phyloP scores from a whole-genome alignment of 2,888 invertebrate species.

The Ashinkailepas kermadecensis region DNA sequence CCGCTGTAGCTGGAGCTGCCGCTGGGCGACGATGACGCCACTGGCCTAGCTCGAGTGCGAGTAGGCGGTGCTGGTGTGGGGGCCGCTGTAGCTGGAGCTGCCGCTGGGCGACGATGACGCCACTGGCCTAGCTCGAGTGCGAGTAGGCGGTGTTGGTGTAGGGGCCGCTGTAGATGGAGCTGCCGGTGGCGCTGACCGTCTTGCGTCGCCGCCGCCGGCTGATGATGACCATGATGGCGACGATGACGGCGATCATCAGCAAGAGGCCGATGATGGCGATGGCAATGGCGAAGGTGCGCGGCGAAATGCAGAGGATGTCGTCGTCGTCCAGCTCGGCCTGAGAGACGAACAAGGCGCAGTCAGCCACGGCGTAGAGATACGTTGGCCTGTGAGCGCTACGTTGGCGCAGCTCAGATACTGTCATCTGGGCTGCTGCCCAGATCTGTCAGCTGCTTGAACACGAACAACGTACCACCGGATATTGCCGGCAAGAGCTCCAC shows the following conservation, averaged over 20 bases:
- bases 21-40: conserved; percentile 39
- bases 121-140: conserved; percentile 35
- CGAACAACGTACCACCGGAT: too few species aligned
- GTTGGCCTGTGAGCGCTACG: too few species aligned
- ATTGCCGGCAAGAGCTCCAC: too few species aligned
- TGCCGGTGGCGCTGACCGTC: conserved; percentile 59
- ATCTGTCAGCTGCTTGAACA: too few species aligned
- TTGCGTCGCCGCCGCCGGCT: conserved; percentile 59
- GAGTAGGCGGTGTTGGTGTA: conserved; percentile 84
- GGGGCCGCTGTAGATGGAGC: conserved; percentile 86
- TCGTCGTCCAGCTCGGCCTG: conserved; percentile 50
- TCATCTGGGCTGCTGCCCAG: too few species aligned
- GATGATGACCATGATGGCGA: conserved; percentile 74
- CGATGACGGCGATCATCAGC: conserved; percentile 78
- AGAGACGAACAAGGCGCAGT: too few species aligned
- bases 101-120: background rate
- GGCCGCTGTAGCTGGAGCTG: conserved; percentile 77
- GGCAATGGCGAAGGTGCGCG: conserved; percentile 81
- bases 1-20: conserved; percentile 81
- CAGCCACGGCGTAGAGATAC: too few species aligned
- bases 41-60: conserved; percentile 24
- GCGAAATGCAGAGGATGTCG: conserved; percentile 77
- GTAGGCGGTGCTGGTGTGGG: conserved; percentile 83
- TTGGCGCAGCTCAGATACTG: too few species aligned
- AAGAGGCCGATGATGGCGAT: conserved; percentile 84